Conservation (phyloP, 2,113 vertebrate genomes). For the Cebidichthys violaceus region DNA sequence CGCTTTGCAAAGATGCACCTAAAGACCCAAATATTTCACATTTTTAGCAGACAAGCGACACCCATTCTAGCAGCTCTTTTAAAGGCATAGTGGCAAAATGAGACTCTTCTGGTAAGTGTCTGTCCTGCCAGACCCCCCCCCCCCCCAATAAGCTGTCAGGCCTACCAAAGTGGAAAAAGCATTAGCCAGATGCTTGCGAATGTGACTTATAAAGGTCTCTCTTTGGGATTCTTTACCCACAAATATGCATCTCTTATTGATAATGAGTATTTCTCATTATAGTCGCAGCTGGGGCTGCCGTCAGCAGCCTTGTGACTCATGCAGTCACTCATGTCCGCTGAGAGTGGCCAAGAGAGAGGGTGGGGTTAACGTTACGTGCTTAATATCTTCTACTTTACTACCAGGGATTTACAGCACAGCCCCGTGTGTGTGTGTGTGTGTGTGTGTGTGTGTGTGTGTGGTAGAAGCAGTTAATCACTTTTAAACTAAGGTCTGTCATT, state of each 20-base stretch:
- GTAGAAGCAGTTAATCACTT: not conserved
- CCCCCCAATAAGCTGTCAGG: slow-evolving; percentile 40
- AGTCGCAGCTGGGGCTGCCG: slow-evolving; percentile 32
- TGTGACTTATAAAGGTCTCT: slow-evolving; percentile 47
- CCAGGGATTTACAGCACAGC: slow-evolving; percentile 20
- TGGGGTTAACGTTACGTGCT: slow-evolving; percentile 36
- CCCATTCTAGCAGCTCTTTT: slow-evolving; percentile 1
- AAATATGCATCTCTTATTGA: slow-evolving; percentile 37
- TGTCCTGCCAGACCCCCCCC: slow-evolving; percentile 32
- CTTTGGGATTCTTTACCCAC: slow-evolving; percentile 16
- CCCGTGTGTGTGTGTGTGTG: not conserved
- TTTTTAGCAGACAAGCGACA: slow-evolving; percentile 6
- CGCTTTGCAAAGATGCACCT: not conserved
- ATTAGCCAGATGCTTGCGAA: slow-evolving; percentile 37
- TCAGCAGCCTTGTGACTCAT: slow-evolving; percentile 41
- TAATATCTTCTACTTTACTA: slow-evolving; percentile 22
- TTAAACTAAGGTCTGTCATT: not conserved
- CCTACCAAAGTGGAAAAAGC: slow-evolving; percentile 64
- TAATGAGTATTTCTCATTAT: slow-evolving; percentile 36
- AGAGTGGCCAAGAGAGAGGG: slow-evolving; percentile 33
- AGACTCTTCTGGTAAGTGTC: slow-evolving; percentile 10
- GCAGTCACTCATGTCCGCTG: slow-evolving; percentile 11
- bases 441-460: slow-evolving; percentile 1
- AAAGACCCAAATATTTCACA: slow-evolving; percentile 2
- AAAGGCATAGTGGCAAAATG: not conserved